These are phyloP conservation scores for Paraplagusia blochii DNA, from an alignment of 2,113 vertebrate genomes.

Conservation along the genomic window DNA sequence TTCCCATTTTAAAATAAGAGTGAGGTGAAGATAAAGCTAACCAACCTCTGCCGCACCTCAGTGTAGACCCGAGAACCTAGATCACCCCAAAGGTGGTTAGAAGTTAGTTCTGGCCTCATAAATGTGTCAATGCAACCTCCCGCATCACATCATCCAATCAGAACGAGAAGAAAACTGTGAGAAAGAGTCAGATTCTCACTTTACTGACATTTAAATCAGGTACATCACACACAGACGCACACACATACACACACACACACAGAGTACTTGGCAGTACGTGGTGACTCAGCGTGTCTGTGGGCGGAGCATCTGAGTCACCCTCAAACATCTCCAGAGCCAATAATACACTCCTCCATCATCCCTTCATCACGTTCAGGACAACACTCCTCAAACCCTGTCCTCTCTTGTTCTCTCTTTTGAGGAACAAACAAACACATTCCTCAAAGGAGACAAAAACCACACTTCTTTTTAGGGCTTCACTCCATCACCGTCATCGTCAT, in stretches of 20 bases:
- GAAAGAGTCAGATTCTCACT: background rate
- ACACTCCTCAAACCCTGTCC: background rate
- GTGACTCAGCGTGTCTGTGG: constrained; percentile 65
- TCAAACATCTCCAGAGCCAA: constrained; percentile 58
- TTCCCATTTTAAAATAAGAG: too few species aligned
- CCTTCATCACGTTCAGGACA: constrained; percentile 30
- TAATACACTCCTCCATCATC: constrained; percentile 57
- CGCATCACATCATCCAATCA: too few species aligned
- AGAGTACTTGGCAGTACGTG: constrained; percentile 51
- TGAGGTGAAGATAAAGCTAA: too few species aligned
- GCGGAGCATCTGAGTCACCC: constrained; percentile 70
- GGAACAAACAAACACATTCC: background rate
- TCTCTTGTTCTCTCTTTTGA: background rate
- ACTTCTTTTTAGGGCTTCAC: background rate
- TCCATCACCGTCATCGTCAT: background rate
- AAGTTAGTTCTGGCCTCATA: too few species aligned
- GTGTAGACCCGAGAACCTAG: too few species aligned
- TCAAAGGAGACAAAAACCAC: background rate
- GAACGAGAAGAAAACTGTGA: too few species aligned
- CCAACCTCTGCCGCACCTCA: too few species aligned
- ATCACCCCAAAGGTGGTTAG: too few species aligned
- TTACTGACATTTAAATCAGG: constrained; percentile 12
- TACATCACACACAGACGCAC: constrained; percentile 32
- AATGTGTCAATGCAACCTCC: too few species aligned
- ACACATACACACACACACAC: constrained; percentile 8